phyloP scores from a whole-genome alignment of 2,888 invertebrate genomes.

The Venusia cambrica region DNA sequence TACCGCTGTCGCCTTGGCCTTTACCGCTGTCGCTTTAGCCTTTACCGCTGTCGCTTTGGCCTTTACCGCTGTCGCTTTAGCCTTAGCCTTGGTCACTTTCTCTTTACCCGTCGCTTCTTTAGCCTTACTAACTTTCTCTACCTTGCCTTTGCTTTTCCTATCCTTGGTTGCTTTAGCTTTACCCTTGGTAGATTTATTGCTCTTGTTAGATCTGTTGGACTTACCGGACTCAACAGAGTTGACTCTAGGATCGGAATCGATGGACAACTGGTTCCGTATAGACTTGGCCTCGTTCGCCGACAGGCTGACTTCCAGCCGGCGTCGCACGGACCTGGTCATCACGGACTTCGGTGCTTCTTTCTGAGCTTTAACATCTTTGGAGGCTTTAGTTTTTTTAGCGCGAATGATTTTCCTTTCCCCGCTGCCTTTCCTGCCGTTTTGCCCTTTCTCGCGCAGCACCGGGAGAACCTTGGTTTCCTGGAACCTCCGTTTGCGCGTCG shows the following conservation, averaged over 20 bases:
- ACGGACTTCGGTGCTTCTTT: not conserved
- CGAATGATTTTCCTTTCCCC: slow-evolving; percentile 51
- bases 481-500: slow-evolving; percentile 57
- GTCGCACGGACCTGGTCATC: slow-evolving; percentile 59
- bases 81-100: slow-evolving; percentile 7
- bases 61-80: too few relatives aligned
- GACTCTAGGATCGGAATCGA: slow-evolving; percentile 60
- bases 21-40: not conserved
- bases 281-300: slow-evolving; percentile 59
- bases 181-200: slow-evolving; percentile 36
- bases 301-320: slow-evolving; percentile 61
- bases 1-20: slow-evolving; percentile 6
- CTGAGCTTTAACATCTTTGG: slow-evolving; percentile 4
- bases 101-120: slow-evolving; percentile 1
- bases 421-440: slow-evolving; percentile 52
- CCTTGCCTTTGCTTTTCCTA: slow-evolving; percentile 1
- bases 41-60: slow-evolving; percentile 5
- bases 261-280: slow-evolving; percentile 53
- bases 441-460: slow-evolving; percentile 67
- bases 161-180: slow-evolving; percentile 5
- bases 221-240: slow-evolving; percentile 54
- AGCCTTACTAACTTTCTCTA: slow-evolving; percentile 8
- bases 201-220: slow-evolving; percentile 47
- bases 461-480: slow-evolving; percentile 66
- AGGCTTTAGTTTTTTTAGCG: slow-evolving; percentile 34